Percentiles rank a stretch among this genome's conserved stretches.
phyloP scores from a whole-genome alignment of 1,140 invertebrate species.

The Drosophila teissieri region DNA sequence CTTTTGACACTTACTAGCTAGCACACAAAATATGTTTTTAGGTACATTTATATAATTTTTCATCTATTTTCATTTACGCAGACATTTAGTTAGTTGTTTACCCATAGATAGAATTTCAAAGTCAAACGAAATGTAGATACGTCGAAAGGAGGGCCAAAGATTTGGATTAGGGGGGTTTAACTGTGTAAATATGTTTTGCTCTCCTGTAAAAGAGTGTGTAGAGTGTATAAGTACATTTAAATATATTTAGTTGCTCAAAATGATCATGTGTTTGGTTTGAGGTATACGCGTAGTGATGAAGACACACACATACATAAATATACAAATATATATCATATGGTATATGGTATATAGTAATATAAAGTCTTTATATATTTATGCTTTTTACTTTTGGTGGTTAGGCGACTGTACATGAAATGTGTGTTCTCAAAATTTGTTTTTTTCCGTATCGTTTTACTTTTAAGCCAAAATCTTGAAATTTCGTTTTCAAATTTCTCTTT shows the following conservation, averaged over 20 bases:
- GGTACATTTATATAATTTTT: slow-evolving; percentile 77
- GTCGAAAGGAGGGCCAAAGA: slow-evolving; percentile 48
- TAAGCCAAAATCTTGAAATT: slow-evolving; percentile 32
- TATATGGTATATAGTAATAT: slow-evolving; percentile 55
- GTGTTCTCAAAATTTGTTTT: slow-evolving; percentile 40
- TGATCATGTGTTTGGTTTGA: slow-evolving; percentile 81
- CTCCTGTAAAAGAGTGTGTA: slow-evolving; percentile 62
- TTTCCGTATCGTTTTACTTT: not conserved
- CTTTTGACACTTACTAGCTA: slow-evolving; percentile 82
- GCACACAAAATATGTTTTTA: slow-evolving; percentile 82
- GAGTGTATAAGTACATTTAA: slow-evolving; percentile 80
- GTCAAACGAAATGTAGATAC: slow-evolving; percentile 53
- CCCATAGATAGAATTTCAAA: slow-evolving; percentile 62
- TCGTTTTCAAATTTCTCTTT: slow-evolving; percentile 33
- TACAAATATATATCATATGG: slow-evolving; percentile 62
- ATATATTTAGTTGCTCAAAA: slow-evolving; percentile 77
- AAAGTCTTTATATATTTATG: slow-evolving; percentile 49
- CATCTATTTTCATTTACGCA: slow-evolving; percentile 68
- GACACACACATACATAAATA: slow-evolving; percentile 84
- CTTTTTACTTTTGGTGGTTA: slow-evolving; percentile 34
- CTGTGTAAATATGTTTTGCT: slow-evolving; percentile 67
- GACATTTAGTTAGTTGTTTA: slow-evolving; percentile 64
- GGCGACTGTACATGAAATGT: slow-evolving; percentile 50
- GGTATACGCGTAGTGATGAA: slow-evolving; percentile 85
- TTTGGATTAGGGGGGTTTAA: slow-evolving; percentile 22